phyloP scores from a whole-genome alignment of 2,113 vertebrate genomes.

The Stictonetta naevosa region DNA sequence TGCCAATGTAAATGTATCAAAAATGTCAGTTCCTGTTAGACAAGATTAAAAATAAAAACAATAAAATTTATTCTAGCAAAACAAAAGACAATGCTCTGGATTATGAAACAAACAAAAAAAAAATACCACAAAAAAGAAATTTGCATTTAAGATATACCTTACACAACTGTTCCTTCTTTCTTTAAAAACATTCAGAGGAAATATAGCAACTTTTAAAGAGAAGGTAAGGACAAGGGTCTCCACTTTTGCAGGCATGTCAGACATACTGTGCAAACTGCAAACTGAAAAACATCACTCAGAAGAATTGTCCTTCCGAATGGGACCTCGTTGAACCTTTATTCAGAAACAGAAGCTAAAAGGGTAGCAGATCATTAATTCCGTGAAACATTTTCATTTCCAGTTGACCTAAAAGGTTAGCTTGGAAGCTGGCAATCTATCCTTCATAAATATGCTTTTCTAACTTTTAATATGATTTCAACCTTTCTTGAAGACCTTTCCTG shows the following conservation, averaged over 20 bases:
- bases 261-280: not conserved
- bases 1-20: not conserved
- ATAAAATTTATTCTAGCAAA: not conserved
- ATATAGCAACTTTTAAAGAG: not conserved
- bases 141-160: not conserved
- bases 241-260: not conserved
- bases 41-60: not conserved
- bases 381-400: constrained; percentile 15
- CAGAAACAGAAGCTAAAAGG: not conserved
- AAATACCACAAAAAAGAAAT: not conserved
- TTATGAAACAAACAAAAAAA: not conserved
- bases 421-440: not conserved
- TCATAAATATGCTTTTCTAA: not conserved
- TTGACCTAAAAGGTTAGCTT: not conserved
- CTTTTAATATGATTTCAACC: not conserved
- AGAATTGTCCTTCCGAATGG: not conserved
- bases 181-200: not conserved
- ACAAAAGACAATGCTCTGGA: not conserved
- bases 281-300: not conserved
- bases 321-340: not conserved
- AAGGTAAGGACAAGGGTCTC: not conserved
- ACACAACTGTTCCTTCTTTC: not conserved
- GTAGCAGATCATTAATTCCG: not conserved
- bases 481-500: not conserved
- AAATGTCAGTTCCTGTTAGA: not conserved